A percentile compares a stretch with the other conserved stretches of the same genome.
phyloP scores from a whole-genome alignment of 2,113 vertebrate genomes.

The Acanthisitta chloris region DNA sequence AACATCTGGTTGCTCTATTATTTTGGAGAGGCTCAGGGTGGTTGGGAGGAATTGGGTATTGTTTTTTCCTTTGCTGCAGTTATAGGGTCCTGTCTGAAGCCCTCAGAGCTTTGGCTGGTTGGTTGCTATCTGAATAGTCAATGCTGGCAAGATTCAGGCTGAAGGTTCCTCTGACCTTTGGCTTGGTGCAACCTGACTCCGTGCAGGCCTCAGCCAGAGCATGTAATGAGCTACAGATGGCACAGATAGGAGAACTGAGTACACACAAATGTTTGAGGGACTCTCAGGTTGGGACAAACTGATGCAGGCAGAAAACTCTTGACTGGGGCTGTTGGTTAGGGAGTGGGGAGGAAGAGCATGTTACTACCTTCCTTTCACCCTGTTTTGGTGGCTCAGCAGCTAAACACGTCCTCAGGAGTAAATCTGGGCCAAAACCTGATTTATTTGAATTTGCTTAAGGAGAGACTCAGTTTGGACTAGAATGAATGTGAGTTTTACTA shows the following conservation, averaged over 20 bases:
- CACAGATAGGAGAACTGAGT: neutral
- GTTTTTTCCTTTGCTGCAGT: neutral
- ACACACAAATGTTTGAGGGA: neutral
- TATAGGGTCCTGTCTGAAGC: neutral
- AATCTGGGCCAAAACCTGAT: neutral
- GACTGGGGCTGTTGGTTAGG: neutral
- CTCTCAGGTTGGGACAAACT: neutral
- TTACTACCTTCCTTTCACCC: neutral
- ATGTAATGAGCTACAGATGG: constrained; percentile 67
- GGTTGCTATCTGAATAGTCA: constrained; percentile 33
- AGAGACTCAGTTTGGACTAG: neutral
- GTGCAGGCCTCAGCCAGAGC: neutral
- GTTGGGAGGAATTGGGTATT: neutral
- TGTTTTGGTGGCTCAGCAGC: fast-evolving
- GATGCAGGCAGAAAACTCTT: neutral
- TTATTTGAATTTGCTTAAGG: neutral
- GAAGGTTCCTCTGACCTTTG: constrained; percentile 57
- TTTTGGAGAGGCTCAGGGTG: neutral
- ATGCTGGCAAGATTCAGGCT: neutral
- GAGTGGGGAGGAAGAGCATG: neutral
- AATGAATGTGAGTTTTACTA: neutral
- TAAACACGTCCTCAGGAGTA: neutral
- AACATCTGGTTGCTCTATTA: neutral
- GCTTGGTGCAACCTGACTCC: constrained; percentile 3
- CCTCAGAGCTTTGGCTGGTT: too few relatives aligned